phyloP scores from a whole-genome alignment of 1,140 invertebrate species.

The Pollicipes pollicipes region DNA sequence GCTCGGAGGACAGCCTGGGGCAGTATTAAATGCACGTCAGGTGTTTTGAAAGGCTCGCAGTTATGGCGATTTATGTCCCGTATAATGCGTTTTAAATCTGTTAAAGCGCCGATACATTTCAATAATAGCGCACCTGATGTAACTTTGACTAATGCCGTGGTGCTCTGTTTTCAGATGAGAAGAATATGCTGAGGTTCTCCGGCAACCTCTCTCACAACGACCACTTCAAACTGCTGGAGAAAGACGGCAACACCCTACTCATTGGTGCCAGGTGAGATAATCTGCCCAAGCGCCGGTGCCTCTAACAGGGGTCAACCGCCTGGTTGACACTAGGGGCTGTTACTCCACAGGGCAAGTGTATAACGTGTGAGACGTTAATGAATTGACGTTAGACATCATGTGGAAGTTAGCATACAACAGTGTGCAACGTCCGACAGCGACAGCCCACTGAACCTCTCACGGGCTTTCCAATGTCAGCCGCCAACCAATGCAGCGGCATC shows the following conservation, averaged over 20 bases:
- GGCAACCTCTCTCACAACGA: constrained; percentile 74
- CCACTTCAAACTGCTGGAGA: constrained; percentile 72
- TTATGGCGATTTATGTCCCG: neutral
- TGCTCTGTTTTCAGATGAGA: constrained; percentile 49
- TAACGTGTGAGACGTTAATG: too few relatives aligned
- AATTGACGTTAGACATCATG: too few relatives aligned
- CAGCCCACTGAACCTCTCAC: too few relatives aligned
- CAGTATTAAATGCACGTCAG: neutral
- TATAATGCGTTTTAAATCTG: neutral
- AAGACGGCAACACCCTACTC: constrained; percentile 70
- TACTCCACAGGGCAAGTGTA: too few relatives aligned
- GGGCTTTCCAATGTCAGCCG: too few relatives aligned
- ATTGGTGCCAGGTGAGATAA: constrained; percentile 79
- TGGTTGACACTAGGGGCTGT: too few relatives aligned
- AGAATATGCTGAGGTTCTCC: constrained; percentile 61
- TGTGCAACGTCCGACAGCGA: too few relatives aligned
- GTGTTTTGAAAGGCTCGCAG: neutral
- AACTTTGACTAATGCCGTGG: neutral
- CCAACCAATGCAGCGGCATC: too few relatives aligned
- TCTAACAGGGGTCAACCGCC: too few relatives aligned
- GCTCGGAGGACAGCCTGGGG: neutral
- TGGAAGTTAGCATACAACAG: too few relatives aligned
- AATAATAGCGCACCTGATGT: neutral
- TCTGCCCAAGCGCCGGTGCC: too few relatives aligned
- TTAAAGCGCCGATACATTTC: constrained; percentile 1